phyloP scores from a whole-genome alignment of 2,888 invertebrate genomes.

The Phaedon cochleariae region DNA sequence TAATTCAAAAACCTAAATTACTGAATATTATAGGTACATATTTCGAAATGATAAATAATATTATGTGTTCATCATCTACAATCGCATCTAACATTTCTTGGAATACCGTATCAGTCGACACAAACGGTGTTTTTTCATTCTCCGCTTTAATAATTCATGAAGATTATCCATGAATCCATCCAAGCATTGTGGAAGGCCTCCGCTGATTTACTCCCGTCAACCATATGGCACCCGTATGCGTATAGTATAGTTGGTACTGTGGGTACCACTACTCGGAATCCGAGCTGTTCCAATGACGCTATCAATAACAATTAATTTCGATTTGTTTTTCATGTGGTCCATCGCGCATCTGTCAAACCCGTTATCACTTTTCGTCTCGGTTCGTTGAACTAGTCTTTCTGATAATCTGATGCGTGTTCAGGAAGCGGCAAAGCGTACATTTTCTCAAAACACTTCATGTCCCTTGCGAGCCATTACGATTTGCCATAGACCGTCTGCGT shows the following conservation, averaged over 20 bases:
- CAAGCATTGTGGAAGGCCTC: background rate
- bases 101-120: background rate
- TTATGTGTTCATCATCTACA: too few relatives aligned
- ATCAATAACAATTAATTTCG: conserved; percentile 16
- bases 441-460: background rate
- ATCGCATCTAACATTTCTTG: background rate
- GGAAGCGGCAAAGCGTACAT: background rate
- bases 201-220: conserved; percentile 4
- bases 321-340: conserved; percentile 25
- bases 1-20: too few relatives aligned
- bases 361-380: conserved; percentile 24
- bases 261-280: conserved; percentile 16
- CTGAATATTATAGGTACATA: too few relatives aligned
- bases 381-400: conserved; percentile 20
- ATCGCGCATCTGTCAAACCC: conserved; percentile 31
- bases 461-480: background rate
- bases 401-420: background rate
- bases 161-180: too few relatives aligned
- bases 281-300: conserved; percentile 15
- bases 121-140: background rate
- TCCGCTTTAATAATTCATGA: background rate
- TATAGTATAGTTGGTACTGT: background rate
- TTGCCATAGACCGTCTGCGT: background rate
- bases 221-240: conserved; percentile 26
- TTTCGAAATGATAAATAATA: too few relatives aligned